phyloP scores from a whole-genome alignment of 2,888 invertebrate genomes.

The Dyspetes luteomarginatus region DNA sequence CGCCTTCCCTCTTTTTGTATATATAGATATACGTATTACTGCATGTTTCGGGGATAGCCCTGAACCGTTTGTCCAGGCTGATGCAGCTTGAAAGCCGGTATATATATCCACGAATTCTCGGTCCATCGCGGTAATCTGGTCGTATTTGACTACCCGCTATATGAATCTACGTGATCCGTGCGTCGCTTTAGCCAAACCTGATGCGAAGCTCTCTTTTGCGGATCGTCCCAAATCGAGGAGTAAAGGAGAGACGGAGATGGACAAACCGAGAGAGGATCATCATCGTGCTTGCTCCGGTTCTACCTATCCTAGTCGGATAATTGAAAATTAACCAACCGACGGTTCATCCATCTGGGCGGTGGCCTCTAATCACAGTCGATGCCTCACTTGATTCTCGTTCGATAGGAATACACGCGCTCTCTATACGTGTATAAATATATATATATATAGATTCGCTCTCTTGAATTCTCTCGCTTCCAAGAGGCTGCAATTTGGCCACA shows the following conservation, averaged over 20 bases:
- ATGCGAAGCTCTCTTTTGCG: too few relatives aligned
- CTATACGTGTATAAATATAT: constrained; percentile 43
- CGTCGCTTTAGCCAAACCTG: too few relatives aligned
- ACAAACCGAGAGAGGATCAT: constrained; percentile 29
- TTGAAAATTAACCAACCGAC: constrained; percentile 79
- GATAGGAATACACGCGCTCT: constrained; percentile 49
- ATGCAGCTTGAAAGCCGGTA: constrained; percentile 44
- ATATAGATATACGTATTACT: background rate
- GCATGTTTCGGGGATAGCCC: constrained; percentile 2
- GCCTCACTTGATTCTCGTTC: constrained; percentile 58
- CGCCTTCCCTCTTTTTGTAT: background rate
- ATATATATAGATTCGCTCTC: background rate
- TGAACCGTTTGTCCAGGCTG: constrained; percentile 9
- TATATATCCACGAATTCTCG: constrained; percentile 51
- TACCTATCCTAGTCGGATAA: constrained; percentile 71
- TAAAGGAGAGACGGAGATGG: background rate
- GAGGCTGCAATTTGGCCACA: constrained; percentile 1
- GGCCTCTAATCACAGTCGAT: constrained; percentile 77
- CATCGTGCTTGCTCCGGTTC: constrained; percentile 46
- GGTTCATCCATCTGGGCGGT: constrained; percentile 75
- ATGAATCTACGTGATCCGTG: too few relatives aligned
- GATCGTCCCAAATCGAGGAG: too few relatives aligned
- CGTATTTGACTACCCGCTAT: too few relatives aligned
- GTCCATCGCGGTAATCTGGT: too few relatives aligned
- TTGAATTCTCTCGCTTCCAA: constrained; percentile 20